Evolutionary conservation across 2,797 vertebrate species (phyloP).

Genomic region (Oceanodroma leucorhoa): DNA sequence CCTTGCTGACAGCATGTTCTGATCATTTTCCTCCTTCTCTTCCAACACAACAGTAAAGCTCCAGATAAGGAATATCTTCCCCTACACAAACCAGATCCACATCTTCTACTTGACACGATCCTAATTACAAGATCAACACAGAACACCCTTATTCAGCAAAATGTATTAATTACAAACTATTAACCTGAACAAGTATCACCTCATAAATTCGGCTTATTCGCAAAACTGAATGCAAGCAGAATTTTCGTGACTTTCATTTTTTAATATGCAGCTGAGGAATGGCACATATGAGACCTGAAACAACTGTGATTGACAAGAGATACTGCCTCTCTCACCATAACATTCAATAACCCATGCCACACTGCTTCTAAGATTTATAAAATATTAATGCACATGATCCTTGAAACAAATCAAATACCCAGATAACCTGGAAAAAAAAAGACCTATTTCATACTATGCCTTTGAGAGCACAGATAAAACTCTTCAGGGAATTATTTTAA

Average conservation of each 20-base stretch:
- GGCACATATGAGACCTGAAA: background rate
- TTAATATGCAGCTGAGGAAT: background rate
- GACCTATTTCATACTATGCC: background rate
- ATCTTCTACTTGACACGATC: background rate
- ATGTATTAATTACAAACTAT: background rate
- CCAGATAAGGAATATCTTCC: background rate
- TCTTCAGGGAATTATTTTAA: background rate
- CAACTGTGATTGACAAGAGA: constrained; percentile 31
- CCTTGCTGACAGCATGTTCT: background rate
- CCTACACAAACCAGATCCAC: background rate
- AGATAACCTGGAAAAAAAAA: background rate
- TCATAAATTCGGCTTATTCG: background rate
- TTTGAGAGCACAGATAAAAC: background rate
- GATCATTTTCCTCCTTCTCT: background rate
- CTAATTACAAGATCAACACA: background rate
- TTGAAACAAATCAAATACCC: constrained; percentile 38
- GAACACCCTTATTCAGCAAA: background rate
- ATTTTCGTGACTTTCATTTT: constrained; percentile 28
- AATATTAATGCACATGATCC: constrained; percentile 16
- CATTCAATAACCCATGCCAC: constrained; percentile 24
- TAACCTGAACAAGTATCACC: background rate
- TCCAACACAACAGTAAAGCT: background rate
- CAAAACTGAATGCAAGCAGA: constrained; percentile 30
- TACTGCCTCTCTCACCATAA: constrained; percentile 2
- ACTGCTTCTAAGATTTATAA: background rate